phyloP scores from a whole-genome alignment of 2,797 vertebrate species.

The Spinibarbus caldwelli region DNA sequence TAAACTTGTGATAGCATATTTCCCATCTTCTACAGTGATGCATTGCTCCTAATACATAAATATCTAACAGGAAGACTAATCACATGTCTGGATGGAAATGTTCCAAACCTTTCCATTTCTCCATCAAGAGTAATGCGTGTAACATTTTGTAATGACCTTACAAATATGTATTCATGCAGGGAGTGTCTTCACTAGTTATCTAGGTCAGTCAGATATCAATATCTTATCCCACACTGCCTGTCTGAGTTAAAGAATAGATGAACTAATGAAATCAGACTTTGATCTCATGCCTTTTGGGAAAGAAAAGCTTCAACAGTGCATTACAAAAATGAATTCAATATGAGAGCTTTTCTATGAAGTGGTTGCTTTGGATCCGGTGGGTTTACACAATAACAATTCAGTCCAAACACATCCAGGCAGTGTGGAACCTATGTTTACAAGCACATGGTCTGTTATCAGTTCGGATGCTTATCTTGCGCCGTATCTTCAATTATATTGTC shows the following conservation, averaged over 20 bases:
- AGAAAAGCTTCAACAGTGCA: background rate
- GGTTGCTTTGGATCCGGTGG: background rate
- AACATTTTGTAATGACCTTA: conserved; percentile 18
- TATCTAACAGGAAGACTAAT: background rate
- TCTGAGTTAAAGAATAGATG: conserved; percentile 43
- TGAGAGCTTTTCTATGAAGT: background rate
- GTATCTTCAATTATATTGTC: background rate
- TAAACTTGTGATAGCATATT: background rate
- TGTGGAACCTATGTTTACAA: background rate
- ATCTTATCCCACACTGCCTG: conserved; percentile 24
- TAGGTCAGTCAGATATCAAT: conserved; percentile 48
- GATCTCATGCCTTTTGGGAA: conserved; percentile 41
- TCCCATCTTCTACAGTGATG: background rate
- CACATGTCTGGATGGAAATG: background rate
- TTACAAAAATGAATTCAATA: conserved; percentile 9
- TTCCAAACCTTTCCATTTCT: conserved; percentile 1
- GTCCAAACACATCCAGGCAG: conserved; percentile 4
- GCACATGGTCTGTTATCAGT: background rate
- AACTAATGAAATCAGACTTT: conserved; percentile 50
- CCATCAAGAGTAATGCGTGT: background rate
- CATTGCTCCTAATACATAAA: conserved; percentile 1
- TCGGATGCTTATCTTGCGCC: background rate
- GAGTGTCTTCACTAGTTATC: conserved; percentile 37
- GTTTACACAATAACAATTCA: conserved; percentile 8
- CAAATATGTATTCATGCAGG: conserved; percentile 25